These are phyloP conservation scores for Neria commutata DNA, from an alignment of 2,888 invertebrate genomes.

Conservation along the genomic window DNA sequence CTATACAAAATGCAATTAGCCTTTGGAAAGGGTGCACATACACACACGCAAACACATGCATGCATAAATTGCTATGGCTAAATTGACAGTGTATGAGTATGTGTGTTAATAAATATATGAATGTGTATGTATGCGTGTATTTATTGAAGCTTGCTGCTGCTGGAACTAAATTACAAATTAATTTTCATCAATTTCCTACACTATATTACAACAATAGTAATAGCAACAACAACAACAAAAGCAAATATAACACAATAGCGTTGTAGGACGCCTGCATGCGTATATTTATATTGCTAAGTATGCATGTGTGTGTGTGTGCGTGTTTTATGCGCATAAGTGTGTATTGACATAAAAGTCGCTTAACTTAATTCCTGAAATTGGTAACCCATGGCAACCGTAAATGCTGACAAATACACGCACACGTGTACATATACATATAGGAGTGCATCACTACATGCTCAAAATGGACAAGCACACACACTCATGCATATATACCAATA, in stretches of 20 bases:
- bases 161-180: constrained; percentile 49
- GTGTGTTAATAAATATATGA: background rate
- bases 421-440: background rate
- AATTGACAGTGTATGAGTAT: background rate
- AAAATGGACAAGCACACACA: background rate
- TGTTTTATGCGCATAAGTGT: no score
- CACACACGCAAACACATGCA: background rate
- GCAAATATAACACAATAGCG: background rate
- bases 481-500: background rate
- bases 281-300: no score
- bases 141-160: no score
- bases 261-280: no score
- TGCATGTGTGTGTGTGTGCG: no score
- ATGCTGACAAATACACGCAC: background rate
- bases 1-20: background rate
- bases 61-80: background rate
- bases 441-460: background rate
- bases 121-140: no score
- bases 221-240: background rate
- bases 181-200: constrained; percentile 33
- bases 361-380: constrained; percentile 50
- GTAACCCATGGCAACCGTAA: background rate
- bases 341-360: constrained; percentile 36
- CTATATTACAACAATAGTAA: background rate
- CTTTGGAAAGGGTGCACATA: background rate